Conservation (phyloP, 1,140 invertebrate species). For the Penaeus japonicus region DNA sequence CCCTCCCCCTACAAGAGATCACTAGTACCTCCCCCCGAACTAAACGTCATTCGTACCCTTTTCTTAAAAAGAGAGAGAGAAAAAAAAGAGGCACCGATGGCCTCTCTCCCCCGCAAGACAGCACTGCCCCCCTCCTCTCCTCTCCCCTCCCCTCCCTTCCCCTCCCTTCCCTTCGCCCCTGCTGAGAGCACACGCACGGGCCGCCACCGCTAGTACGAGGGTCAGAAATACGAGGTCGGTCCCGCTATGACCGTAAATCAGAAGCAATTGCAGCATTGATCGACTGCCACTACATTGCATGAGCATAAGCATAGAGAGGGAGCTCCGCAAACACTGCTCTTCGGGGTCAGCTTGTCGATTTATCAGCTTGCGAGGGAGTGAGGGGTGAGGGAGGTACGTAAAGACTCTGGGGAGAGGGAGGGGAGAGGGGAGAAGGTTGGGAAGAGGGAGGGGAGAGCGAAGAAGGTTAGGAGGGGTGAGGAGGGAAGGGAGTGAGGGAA, state of each 20-base stretch:
- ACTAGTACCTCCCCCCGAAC: no score
- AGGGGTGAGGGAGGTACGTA: not conserved
- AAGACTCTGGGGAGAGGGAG: not conserved
- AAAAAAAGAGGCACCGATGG: no score
- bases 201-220: not conserved
- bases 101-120: no score
- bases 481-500: not conserved
- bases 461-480: no score
- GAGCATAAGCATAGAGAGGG: slow-evolving; percentile 20
- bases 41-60: no score
- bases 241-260: slow-evolving; percentile 19
- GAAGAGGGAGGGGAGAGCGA: not conserved
- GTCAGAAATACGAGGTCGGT: slow-evolving; percentile 36
- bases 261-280: slow-evolving; percentile 35
- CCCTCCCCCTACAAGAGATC: not conserved
- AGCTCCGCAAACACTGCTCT: slow-evolving; percentile 20
- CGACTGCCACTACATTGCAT: slow-evolving; percentile 39
- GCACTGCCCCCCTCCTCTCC: not conserved
- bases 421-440: not conserved
- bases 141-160: no score
- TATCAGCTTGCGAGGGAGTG: not conserved
- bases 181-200: not conserved
- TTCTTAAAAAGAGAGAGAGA: no score
- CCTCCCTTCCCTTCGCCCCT: not conserved
- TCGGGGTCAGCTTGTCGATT: not conserved